Conservation (phyloP, 2,797 vertebrate species). For the Squalus acanthias region DNA sequence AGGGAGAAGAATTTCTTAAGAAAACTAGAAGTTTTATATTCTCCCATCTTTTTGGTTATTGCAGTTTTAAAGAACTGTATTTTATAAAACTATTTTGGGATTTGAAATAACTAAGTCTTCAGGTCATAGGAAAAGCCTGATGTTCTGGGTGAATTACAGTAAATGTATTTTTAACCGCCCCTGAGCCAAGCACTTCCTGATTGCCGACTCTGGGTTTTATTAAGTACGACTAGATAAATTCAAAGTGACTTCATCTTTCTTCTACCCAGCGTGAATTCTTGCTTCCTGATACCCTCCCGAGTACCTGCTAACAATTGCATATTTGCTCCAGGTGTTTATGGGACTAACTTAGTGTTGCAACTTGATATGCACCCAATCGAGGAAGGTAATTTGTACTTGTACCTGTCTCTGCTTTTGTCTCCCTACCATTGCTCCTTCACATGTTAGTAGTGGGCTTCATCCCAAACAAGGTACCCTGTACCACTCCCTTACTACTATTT, state of each 20-base stretch:
- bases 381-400: neutral
- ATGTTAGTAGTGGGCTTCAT: neutral
- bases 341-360: neutral
- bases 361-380: neutral
- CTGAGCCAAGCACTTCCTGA: neutral
- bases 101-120: neutral
- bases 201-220: neutral
- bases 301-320: neutral
- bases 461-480: neutral
- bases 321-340: neutral
- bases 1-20: neutral
- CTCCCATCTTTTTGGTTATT: neutral
- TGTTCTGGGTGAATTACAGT: neutral
- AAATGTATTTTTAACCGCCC: neutral
- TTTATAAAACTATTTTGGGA: neutral
- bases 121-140: neutral
- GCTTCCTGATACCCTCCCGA: neutral
- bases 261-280: neutral
- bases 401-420: neutral
- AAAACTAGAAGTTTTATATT: neutral
- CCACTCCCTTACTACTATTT: neutral
- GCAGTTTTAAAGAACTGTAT: neutral
- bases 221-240: neutral
- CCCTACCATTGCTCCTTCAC: no score
- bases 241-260: neutral